Percentiles rank a stretch among this genome's conserved stretches.
phyloP scores from a whole-genome alignment of 1,140 invertebrate species.

The Himalopsyche phryganea region DNA sequence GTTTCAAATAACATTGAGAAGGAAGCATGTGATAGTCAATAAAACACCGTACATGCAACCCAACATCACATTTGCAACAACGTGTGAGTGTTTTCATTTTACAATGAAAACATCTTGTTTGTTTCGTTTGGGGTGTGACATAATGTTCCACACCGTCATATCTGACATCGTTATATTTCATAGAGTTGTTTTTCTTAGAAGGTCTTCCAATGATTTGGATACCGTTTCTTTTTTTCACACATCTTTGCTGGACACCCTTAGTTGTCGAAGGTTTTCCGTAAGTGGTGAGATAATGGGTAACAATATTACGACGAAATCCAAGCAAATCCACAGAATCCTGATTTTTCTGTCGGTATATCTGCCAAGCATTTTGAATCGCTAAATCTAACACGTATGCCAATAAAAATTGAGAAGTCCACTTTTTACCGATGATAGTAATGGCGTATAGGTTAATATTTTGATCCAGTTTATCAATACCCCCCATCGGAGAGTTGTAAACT shows the following conservation, averaged over 20 bases:
- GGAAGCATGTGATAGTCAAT: slow-evolving; percentile 18
- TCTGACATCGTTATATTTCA: slow-evolving; percentile 21
- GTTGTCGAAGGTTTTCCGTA: slow-evolving; percentile 20
- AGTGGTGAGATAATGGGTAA: slow-evolving; percentile 22
- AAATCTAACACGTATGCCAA: slow-evolving; percentile 27
- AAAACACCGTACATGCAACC: slow-evolving; percentile 33
- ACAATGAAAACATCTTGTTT: slow-evolving; percentile 30
- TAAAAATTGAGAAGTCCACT: slow-evolving; percentile 26
- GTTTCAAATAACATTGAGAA: not conserved
- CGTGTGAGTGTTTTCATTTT: slow-evolving; percentile 31
- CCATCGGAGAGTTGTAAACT: slow-evolving; percentile 27
- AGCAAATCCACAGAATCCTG: slow-evolving; percentile 25
- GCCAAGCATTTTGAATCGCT: slow-evolving; percentile 28
- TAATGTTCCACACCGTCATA: slow-evolving; percentile 34
- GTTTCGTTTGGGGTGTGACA: slow-evolving; percentile 30
- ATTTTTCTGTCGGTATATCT: slow-evolving; percentile 20
- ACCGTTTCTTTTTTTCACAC: slow-evolving; percentile 4
- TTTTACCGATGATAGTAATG: slow-evolving; percentile 26
- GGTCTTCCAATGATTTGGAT: not conserved
- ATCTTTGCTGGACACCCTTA: slow-evolving; percentile 9
- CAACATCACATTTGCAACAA: slow-evolving; percentile 32
- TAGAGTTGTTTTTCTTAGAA: slow-evolving; percentile 5
- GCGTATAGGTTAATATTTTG: slow-evolving; percentile 28
- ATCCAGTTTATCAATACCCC: slow-evolving; percentile 27
- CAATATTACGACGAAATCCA: slow-evolving; percentile 28